Percentiles rank a stretch among this genome's conserved stretches.
phyloP scores from a whole-genome alignment of 2,888 invertebrate genomes.

The Cryptus viduatorius region DNA sequence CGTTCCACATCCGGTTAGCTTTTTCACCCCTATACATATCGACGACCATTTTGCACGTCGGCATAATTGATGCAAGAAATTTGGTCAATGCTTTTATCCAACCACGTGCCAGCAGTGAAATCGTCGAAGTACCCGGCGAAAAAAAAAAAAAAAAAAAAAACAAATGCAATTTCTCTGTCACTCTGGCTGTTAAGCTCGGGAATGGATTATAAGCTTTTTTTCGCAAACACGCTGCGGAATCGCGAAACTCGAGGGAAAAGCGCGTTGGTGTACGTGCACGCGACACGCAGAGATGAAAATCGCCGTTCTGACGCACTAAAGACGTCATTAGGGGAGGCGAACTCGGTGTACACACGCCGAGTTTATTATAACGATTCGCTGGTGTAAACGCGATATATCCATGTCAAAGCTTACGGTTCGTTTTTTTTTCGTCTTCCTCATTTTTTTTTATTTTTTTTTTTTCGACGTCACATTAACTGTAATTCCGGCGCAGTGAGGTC shows the following conservation, averaged over 20 bases:
- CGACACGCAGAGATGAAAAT: conserved; percentile 43
- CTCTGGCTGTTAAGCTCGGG: neutral
- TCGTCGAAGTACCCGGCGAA: neutral
- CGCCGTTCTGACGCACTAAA: conserved; percentile 44
- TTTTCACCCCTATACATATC: conserved; percentile 31
- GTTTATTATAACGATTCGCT: conserved; percentile 38
- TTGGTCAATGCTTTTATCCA: conserved; percentile 35
- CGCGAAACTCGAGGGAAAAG: conserved; percentile 5
- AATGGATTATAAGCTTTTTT: conserved; percentile 13
- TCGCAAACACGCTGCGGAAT: conserved; percentile 11
- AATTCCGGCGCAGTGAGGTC: neutral
- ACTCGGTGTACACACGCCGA: conserved; percentile 16
- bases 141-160: conserved; percentile 3
- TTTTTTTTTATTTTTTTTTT: neutral
- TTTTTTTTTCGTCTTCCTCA: neutral
- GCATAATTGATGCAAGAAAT: conserved; percentile 62
- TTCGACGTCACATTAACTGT: neutral
- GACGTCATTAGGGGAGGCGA: conserved; percentile 35
- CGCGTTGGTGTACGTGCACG: conserved; percentile 6
- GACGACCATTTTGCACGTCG: conserved; percentile 44
- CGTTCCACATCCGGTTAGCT: conserved; percentile 48
- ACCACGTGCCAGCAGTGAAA: neutral
- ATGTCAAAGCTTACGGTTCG: conserved; percentile 9
- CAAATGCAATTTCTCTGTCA: conserved; percentile 15
- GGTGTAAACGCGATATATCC: conserved; percentile 37